Evolutionary conservation across 2,888 invertebrate genomes (phyloP), one percentile per base, ranked within the genome.

Genomic region (Hemaris fuciformis): DNA sequence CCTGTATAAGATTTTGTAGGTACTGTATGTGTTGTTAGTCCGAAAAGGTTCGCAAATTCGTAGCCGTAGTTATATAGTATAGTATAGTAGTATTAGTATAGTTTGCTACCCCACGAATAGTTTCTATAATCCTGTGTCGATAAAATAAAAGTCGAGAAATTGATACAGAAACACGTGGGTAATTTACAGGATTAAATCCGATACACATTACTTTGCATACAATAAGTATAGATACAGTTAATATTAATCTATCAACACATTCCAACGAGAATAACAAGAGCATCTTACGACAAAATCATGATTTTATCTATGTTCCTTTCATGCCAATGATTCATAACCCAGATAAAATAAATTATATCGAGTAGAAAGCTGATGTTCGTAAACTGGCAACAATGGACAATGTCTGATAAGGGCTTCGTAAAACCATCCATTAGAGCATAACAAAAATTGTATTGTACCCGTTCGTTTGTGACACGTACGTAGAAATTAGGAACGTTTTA

Each of bases 381-480:
- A 53, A 34, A 58, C 13, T 56, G 61, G 59, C 59, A 66, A 66
- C 46, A 58, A 74, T 53, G 63, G 61, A 58, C 66, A 68, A 63
- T 71, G 66, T 67, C 59, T 66, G 74, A 75, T 75, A 74, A 65
- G 56, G 57, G 43, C 59, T 27, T 62, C 62, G 66, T 64, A 45
- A 31, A 59, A 63, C 65, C 60, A 73, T 74, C 69, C 64, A 72
- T 75, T 66, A 62, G 60, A 65, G 62, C 63, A 66, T 58, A 66
- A 64, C 53, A 70, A 67, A 74, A 69, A 68, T 66, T 63, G 67
- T 75, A 67, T 66, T 69, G 67, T 69, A 70, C 46, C 2, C 69
- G 64, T 20, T 25, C 18, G 8, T 23, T 15, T 41, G 10, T 41
- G 15, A 42, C 10, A 15, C 13, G 20, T 59, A 15, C 48, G 34